A percentile compares a stretch with the other conserved stretches of the same genome.
phyloP scores from a whole-genome alignment of 2,797 vertebrate genomes.

The Eospalax fontanierii region DNA sequence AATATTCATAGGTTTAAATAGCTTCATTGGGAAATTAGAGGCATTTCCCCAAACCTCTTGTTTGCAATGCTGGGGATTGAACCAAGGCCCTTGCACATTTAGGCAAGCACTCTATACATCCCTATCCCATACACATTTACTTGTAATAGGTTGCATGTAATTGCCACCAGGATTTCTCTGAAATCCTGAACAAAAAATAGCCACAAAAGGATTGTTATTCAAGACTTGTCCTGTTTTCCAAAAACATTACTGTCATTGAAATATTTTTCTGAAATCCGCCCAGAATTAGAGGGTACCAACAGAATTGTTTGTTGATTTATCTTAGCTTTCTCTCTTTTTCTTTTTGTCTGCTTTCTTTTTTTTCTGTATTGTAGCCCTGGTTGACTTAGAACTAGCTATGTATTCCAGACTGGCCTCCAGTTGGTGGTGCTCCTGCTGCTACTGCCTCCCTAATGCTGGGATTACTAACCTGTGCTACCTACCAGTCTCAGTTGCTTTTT shows the following conservation, averaged over 20 bases:
- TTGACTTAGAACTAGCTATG: not conserved
- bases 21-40: slow-evolving; percentile 29
- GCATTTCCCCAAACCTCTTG: not conserved
- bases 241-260: slow-evolving; percentile 26
- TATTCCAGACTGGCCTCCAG: not conserved
- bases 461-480: not conserved
- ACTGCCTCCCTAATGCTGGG: not conserved
- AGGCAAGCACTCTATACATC: not conserved
- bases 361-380: not conserved
- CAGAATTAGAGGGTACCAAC: slow-evolving; percentile 60
- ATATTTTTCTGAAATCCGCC: slow-evolving; percentile 30
- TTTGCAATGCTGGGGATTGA: not conserved
- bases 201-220: slow-evolving; percentile 22
- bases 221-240: slow-evolving; percentile 18
- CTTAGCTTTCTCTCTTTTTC: not conserved
- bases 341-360: too few species aligned
- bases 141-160: slow-evolving; percentile 24
- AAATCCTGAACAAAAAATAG: slow-evolving; percentile 24
- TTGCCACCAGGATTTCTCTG: slow-evolving; percentile 38
- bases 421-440: not conserved
- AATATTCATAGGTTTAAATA: slow-evolving; percentile 47
- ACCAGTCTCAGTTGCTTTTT: too few species aligned
- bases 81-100: not conserved
- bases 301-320: slow-evolving; percentile 42
- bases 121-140: not conserved